phyloP scores from a whole-genome alignment of 2,113 vertebrate species.

The Machaerirhynchus nigripectus region DNA sequence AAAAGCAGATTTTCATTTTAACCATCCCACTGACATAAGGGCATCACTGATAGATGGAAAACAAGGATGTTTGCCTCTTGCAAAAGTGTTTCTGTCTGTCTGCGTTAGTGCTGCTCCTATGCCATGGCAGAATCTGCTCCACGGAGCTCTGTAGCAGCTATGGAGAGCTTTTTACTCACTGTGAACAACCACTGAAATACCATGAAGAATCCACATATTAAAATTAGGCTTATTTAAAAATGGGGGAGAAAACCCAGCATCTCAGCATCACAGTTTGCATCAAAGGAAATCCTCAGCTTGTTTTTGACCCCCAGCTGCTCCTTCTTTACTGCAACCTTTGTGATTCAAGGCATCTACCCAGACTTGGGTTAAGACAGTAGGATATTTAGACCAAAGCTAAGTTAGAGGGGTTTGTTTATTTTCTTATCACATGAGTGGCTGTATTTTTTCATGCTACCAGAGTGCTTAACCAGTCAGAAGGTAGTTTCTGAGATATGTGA shows the following conservation, averaged over 20 bases:
- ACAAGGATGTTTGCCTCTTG: neutral
- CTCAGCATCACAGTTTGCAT: neutral
- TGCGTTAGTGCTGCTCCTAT: neutral
- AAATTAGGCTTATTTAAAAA: neutral
- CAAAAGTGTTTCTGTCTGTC: neutral
- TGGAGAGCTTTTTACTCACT: neutral
- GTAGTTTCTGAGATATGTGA: neutral
- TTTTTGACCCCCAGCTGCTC: neutral
- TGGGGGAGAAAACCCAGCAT: neutral
- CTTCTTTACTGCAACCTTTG: neutral
- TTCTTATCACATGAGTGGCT: neutral
- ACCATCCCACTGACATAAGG: neutral
- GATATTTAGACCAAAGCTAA: neutral
- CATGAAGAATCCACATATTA: neutral
- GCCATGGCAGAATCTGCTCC: neutral
- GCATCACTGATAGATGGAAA: neutral
- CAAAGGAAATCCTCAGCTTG: neutral
- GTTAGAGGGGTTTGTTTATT: neutral
- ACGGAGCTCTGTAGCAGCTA: neutral
- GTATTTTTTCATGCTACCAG: neutral
- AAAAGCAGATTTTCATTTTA: neutral
- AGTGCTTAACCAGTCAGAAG: neutral
- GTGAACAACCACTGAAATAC: neutral
- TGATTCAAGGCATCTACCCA: neutral
- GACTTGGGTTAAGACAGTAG: neutral